Conservation (phyloP, 2,797 vertebrate species). For the Pseudotriccus pelzelni region DNA sequence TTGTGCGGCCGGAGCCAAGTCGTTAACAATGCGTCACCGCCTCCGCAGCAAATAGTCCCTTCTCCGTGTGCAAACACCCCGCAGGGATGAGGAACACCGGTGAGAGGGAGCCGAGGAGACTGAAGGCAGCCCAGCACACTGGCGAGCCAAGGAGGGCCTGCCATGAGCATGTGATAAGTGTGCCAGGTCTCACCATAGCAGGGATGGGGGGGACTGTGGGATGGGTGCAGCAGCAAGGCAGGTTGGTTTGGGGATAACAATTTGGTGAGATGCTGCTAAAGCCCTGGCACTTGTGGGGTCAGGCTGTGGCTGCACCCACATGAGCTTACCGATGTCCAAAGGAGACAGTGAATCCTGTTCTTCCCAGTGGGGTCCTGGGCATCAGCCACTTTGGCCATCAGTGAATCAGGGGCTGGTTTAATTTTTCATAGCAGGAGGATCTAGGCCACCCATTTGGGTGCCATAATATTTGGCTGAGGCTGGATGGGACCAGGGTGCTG, state of each 20-base stretch:
- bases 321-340: fast-evolving
- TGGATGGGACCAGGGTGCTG: background rate
- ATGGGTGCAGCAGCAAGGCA: fast-evolving
- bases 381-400: background rate
- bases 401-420: background rate
- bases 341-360: background rate
- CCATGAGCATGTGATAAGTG: fast-evolving
- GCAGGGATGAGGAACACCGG: background rate
- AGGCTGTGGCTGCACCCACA: fast-evolving
- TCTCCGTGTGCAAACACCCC: background rate
- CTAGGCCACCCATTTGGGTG: conserved; percentile 7
- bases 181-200: fast-evolving
- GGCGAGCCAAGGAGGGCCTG: background rate
- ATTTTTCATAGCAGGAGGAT: conserved; percentile 14
- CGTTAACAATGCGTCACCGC: conserved; percentile 9
- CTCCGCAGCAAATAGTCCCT: conserved; percentile 46
- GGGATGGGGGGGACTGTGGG: too few relatives aligned
- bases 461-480: background rate
- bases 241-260: background rate
- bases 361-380: background rate
- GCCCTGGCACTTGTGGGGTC: fast-evolving
- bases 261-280: background rate
- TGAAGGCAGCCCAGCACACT: background rate
- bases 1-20: conserved; percentile 51
- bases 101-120: background rate